phyloP scores from a whole-genome alignment of 1,140 invertebrate species.

The Spodoptera litura region DNA sequence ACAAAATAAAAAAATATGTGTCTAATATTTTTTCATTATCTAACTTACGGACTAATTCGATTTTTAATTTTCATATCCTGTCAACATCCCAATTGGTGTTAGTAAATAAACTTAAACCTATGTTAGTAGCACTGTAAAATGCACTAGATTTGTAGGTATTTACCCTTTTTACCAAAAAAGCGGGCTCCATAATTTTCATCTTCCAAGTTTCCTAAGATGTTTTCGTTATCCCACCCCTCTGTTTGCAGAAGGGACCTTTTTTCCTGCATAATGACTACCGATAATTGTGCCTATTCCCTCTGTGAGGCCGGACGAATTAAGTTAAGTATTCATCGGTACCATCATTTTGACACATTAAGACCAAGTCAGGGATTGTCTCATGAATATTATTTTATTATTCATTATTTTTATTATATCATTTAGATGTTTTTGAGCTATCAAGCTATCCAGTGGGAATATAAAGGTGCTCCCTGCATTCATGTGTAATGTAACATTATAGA shows the following conservation, averaged over 20 bases:
- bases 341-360: constrained; percentile 44
- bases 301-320: constrained; percentile 36
- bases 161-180: not conserved
- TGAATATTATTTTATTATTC: constrained; percentile 42
- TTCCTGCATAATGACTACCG: constrained; percentile 48
- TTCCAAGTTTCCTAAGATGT: constrained; percentile 38
- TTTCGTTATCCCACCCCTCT: constrained; percentile 29
- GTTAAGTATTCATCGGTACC: constrained; percentile 40
- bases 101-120: too few species aligned
- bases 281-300: constrained; percentile 48
- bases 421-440: not conserved
- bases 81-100: too few species aligned
- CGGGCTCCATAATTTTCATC: not conserved
- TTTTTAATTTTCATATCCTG: too few species aligned
- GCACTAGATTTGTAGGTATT: too few species aligned
- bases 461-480: too few species aligned
- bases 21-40: too few species aligned
- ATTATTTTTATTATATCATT: constrained; percentile 19
- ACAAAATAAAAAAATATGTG: too few species aligned
- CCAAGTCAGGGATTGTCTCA: constrained; percentile 24
- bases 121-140: too few species aligned
- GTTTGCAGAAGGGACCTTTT: constrained; percentile 45
- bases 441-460: too few species aligned
- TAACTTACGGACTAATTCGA: too few species aligned
- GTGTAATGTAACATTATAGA: too few species aligned